phyloP scores from a whole-genome alignment of 2,797 vertebrate species.

The Microhierax caerulescens region DNA sequence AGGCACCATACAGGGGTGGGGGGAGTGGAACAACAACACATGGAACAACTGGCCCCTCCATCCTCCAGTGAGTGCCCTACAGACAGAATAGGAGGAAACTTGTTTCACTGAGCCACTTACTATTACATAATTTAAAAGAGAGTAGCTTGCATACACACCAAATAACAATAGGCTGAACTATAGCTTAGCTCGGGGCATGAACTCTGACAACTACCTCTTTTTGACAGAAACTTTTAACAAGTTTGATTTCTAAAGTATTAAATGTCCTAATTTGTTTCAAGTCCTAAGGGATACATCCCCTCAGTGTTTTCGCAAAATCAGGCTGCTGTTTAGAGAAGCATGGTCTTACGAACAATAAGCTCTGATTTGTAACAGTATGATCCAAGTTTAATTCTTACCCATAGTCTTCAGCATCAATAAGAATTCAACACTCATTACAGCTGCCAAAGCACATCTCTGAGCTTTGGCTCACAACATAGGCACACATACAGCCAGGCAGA shows the following conservation, averaged over 20 bases:
- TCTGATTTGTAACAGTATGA: neutral
- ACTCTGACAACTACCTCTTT: neutral
- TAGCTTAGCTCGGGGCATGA: conserved; percentile 4
- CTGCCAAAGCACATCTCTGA: conserved; percentile 11
- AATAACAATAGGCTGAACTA: neutral
- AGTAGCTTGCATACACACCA: neutral
- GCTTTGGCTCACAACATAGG: neutral
- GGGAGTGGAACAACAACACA: neutral
- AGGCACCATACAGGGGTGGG: neutral
- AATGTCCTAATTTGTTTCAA: neutral
- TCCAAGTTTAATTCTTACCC: neutral
- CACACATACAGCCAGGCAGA: conserved; percentile 26
- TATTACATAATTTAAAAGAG: neutral
- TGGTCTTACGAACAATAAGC: neutral
- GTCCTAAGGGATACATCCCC: neutral
- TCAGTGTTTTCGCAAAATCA: neutral
- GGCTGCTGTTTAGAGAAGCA: neutral
- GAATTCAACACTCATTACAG: neutral
- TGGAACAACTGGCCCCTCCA: neutral
- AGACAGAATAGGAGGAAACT: neutral
- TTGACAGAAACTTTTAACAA: neutral
- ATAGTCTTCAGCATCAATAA: neutral
- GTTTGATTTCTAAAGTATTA: neutral
- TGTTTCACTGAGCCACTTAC: neutral
- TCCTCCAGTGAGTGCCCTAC: neutral